Evolutionary conservation across 2,888 invertebrate species (phyloP), one percentile per base, ranked within the genome.

Genomic region (Cephus runcator): DNA sequence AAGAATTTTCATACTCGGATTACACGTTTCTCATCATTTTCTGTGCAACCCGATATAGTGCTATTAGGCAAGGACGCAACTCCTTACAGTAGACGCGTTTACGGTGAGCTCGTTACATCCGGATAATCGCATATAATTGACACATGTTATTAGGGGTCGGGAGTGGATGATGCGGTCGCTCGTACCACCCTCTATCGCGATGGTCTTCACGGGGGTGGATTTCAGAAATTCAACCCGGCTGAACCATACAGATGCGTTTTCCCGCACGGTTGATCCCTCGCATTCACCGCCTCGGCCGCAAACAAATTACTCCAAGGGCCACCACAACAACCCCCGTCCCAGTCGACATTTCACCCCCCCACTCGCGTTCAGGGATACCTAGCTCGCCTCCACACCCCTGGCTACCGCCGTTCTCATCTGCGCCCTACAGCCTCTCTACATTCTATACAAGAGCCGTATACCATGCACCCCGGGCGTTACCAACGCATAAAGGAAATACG

Each of bases 401-500:
- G 12, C 31, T 71, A 71, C 12, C 56, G 71, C 12, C 71, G 71
- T 71, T 34, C 31, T 71, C 71, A 31, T 71, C 71, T 23, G 23
- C 71, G 71, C 31, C 31, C 71, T 12, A 31, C 33, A 34, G 1
- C 56, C 56, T 56, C 56, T 56, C 56, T 2, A 23, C 23, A 2
- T 23, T 56, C 56, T 23, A 56, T 56, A 56, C 56, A 56, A 23
- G 71, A 71, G 71, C 33, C 71, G 34, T 71, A 34, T 12, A 71
- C 71, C 74, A 77, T 81, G 78, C 77, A 80, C 69, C 31, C 76
- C 81, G 75, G 78, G 76, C 76, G 81, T 81, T 79, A 75, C 78
- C 76, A 73, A 68, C 78, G 80, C 77, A 81, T 80, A 81, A 82
- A 80, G 80, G 80, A 81, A 82, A 81, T 80, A 79, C 80, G 76